Percentiles rank a stretch among this genome's conserved stretches.
These are phyloP conservation scores for Phylloscopus collybita DNA, from an alignment of 2,797 vertebrate genomes.

Conservation along the genomic window DNA sequence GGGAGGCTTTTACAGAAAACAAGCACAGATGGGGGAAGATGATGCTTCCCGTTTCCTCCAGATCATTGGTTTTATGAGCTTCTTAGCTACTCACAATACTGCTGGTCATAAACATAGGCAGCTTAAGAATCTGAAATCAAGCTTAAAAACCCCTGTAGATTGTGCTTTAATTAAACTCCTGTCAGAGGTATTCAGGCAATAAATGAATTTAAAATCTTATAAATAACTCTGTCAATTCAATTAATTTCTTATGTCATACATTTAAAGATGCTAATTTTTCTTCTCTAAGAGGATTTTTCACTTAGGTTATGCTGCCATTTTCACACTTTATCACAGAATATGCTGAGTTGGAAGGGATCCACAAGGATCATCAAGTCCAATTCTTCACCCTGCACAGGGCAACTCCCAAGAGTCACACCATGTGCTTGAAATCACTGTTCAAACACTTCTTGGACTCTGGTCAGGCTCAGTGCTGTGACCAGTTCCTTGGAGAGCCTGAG, in stretches of 20 bases:
- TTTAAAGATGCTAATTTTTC: slow-evolving; percentile 2
- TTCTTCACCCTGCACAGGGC: neutral
- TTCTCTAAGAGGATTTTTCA: neutral
- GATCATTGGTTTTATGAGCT: neutral
- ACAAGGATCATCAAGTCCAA: neutral
- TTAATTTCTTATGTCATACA: neutral
- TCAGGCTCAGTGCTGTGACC: neutral
- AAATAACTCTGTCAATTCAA: neutral
- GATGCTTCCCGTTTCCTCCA: neutral
- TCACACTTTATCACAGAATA: neutral
- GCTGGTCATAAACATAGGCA: neutral
- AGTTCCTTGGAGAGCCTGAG: neutral
- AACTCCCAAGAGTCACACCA: neutral
- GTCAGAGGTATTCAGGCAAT: slow-evolving; percentile 27
- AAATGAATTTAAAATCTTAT: slow-evolving; percentile 11
- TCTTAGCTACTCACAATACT: neutral
- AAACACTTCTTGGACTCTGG: neutral
- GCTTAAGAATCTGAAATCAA: slow-evolving; percentile 7
- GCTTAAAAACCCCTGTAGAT: neutral
- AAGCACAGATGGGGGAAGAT: neutral
- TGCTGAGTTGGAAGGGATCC: neutral
- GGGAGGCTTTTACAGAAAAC: neutral
- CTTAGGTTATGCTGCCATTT: neutral
- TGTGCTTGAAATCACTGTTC: neutral
- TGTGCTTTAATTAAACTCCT: slow-evolving; percentile 32